Conservation (phyloP, 2,888 invertebrate genomes). For the Erannis defoliaria region DNA sequence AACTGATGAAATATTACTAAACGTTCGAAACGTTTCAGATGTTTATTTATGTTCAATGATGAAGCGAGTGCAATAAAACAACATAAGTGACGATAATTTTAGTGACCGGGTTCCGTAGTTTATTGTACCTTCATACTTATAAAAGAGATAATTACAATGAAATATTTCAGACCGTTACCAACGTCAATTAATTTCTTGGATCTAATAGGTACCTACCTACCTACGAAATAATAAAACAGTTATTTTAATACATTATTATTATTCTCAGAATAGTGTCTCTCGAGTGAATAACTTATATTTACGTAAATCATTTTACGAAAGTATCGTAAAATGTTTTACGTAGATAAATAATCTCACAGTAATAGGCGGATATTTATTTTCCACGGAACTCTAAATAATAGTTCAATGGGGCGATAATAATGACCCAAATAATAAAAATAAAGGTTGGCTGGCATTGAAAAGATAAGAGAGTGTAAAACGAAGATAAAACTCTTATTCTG, state of each 20-base stretch:
- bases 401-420: conserved; percentile 17
- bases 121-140: not conserved
- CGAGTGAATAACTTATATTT: not conserved
- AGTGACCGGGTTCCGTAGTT: conserved; percentile 2
- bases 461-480: conserved; percentile 1
- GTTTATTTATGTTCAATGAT: not conserved
- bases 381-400: conserved; percentile 4
- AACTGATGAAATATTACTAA: conserved; percentile 10
- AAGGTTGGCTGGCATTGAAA: conserved; percentile 10
- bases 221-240: too few relatives aligned
- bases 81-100: not conserved
- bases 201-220: too few relatives aligned
- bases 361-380: not conserved
- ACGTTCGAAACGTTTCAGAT: conserved; percentile 12
- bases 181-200: not conserved
- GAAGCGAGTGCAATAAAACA: not conserved
- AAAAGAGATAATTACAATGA: not conserved
- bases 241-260: not conserved
- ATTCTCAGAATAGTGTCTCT: not conserved
- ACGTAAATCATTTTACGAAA: too few relatives aligned
- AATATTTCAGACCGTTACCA: too few relatives aligned
- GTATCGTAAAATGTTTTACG: not conserved
- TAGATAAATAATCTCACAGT: not conserved
- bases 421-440: not conserved
- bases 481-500: not conserved